phyloP scores from a whole-genome alignment of 1,140 invertebrate genomes.

The Drosophila funebris region DNA sequence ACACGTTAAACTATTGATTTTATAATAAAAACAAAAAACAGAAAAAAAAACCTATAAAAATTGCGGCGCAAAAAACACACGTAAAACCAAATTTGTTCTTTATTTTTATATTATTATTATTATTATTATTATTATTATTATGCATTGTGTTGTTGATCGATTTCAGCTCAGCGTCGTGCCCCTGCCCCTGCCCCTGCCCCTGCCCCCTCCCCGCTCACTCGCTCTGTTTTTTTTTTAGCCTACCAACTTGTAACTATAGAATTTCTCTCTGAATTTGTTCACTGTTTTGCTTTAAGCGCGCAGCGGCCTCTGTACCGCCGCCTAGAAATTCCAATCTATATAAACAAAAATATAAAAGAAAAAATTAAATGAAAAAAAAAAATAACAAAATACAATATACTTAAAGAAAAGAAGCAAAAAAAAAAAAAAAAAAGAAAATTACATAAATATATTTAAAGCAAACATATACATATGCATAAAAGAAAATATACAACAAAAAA shows the following conservation, averaged over 20 bases:
- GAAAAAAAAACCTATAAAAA: constrained; percentile 11
- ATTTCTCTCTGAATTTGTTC: constrained; percentile 24
- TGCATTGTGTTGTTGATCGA: constrained; percentile 5
- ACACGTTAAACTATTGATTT: constrained; percentile 6
- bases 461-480: too few relatives aligned
- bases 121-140: constrained; percentile 4
- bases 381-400: constrained; percentile 18
- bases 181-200: neutral
- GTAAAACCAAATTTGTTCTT: neutral
- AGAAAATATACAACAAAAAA: constrained; percentile 29
- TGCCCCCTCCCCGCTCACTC: neutral
- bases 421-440: constrained; percentile 11
- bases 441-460: constrained; percentile 23
- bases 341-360: neutral
- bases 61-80: constrained; percentile 34
- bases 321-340: constrained; percentile 44
- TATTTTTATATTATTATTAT: constrained; percentile 3
- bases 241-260: neutral
- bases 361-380: constrained; percentile 4
- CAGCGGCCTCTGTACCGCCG: too few relatives aligned
- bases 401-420: neutral
- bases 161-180: neutral
- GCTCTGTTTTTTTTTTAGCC: too few relatives aligned
- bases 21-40: constrained; percentile 24
- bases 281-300: constrained; percentile 32